A percentile compares a stretch with the other conserved stretches of the same genome.
These are phyloP conservation scores for Suncus etruscus DNA, from an alignment of 2,113 vertebrate species.

Conservation along the genomic window DNA sequence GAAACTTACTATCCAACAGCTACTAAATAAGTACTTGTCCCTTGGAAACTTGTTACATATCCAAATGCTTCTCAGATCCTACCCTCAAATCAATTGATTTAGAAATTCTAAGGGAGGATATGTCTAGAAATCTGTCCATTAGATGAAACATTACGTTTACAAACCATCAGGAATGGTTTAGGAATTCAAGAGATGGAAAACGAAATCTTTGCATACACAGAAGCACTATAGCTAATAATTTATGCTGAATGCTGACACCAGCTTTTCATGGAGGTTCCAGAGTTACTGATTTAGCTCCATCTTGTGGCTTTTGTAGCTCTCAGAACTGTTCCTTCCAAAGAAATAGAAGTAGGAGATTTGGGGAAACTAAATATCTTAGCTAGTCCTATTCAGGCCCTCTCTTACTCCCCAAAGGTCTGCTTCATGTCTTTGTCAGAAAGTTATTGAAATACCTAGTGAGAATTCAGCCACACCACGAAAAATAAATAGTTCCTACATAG, in stretches of 20 bases:
- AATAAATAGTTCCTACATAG: not conserved
- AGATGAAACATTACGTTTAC: not conserved
- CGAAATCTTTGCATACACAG: not conserved
- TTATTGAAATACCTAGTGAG: conserved; percentile 12
- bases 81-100: not conserved
- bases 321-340: not conserved
- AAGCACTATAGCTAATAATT: not conserved
- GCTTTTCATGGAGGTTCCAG: not conserved
- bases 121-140: not conserved
- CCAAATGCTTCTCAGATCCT: too few species aligned
- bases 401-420: not conserved
- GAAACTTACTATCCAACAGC: too few species aligned
- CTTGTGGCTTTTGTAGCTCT: not conserved
- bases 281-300: not conserved
- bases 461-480: not conserved
- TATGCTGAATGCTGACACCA: not conserved
- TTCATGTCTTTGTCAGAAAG: not conserved
- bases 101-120: not conserved
- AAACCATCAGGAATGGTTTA: not conserved
- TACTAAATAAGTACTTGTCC: not conserved
- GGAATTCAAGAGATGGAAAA: conserved; percentile 21
- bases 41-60: conserved; percentile 21
- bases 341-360: not conserved
- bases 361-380: not conserved
- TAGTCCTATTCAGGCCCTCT: not conserved